A percentile compares a stretch with the other conserved stretches of the same genome.
Conservation (phyloP, 2,888 invertebrate genomes). For the Yponomeuta sedellus region DNA sequence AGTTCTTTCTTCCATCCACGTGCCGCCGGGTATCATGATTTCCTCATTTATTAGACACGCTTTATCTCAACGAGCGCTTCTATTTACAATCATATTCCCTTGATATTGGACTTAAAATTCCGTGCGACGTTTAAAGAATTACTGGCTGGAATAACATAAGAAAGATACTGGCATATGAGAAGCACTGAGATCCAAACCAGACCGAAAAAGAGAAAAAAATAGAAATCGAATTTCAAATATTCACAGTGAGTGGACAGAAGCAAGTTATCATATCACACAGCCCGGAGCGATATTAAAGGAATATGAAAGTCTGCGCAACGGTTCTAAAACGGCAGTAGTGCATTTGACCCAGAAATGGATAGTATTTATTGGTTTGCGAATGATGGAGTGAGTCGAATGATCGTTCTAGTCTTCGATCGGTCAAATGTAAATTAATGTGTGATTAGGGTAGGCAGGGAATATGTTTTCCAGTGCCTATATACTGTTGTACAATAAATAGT, state of each 20-base stretch:
- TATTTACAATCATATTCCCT: neutral
- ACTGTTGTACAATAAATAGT: too few relatives aligned
- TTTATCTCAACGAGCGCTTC: neutral
- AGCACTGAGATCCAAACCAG: neutral
- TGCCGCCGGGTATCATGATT: constrained; percentile 22
- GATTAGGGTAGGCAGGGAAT: too few relatives aligned
- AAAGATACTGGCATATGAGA: neutral
- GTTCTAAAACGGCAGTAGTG: constrained; percentile 44
- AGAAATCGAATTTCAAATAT: neutral
- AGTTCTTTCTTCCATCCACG: constrained; percentile 24
- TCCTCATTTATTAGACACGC: constrained; percentile 15
- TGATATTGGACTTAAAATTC: neutral
- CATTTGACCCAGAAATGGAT: constrained; percentile 51
- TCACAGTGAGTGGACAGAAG: constrained; percentile 4
- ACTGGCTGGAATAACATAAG: neutral
- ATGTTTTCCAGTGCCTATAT: too few relatives aligned
- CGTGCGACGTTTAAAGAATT: neutral
- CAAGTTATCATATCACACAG: constrained; percentile 7
- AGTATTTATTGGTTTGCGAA: neutral
- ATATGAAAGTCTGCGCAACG: neutral
- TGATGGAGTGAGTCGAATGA: neutral
- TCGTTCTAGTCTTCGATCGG: neutral
- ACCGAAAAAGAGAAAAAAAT: neutral
- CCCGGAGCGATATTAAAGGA: constrained; percentile 7
- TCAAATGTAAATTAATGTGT: neutral